These are phyloP conservation scores for Gymnodraco acuticeps DNA, from an alignment of 2,797 vertebrate species.

Conservation along the genomic window DNA sequence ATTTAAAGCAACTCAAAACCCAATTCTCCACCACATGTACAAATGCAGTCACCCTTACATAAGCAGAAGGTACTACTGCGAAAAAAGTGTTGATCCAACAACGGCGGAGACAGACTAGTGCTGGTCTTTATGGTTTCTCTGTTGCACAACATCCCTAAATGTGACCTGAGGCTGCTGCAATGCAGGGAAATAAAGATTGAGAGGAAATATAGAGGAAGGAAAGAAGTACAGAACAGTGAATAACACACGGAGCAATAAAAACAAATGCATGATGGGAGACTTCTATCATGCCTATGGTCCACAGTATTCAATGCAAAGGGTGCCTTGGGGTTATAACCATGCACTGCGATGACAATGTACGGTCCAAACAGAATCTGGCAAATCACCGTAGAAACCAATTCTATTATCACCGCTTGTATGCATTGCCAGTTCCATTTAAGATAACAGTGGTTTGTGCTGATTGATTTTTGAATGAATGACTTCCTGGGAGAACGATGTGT, in stretches of 20 bases:
- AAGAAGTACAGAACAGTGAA: neutral
- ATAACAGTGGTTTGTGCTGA: slow-evolving; percentile 56
- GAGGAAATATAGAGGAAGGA: neutral
- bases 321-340: slow-evolving; percentile 49
- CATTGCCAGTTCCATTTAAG: slow-evolving; percentile 64
- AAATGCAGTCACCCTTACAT: too few relatives aligned
- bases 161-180: slow-evolving; percentile 20
- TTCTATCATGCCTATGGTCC: slow-evolving; percentile 27
- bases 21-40: too few relatives aligned
- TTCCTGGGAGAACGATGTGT: slow-evolving; percentile 43
- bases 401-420: slow-evolving; percentile 51
- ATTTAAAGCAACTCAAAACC: neutral
- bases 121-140: slow-evolving; percentile 4
- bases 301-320: slow-evolving; percentile 18
- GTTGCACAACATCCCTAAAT: slow-evolving; percentile 12
- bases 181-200: slow-evolving; percentile 29
- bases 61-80: too few relatives aligned
- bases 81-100: neutral
- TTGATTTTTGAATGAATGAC: slow-evolving; percentile 56
- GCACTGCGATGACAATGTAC: slow-evolving; percentile 31
- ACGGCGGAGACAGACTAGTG: neutral
- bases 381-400: slow-evolving; percentile 54
- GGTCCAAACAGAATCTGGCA: slow-evolving; percentile 33
- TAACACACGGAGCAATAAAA: slow-evolving; percentile 12
- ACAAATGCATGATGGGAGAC: slow-evolving; percentile 33